These are phyloP conservation scores for Thysanoteuthis rhombus DNA, from an alignment of 2,888 invertebrate genomes.

Conservation along the genomic window DNA sequence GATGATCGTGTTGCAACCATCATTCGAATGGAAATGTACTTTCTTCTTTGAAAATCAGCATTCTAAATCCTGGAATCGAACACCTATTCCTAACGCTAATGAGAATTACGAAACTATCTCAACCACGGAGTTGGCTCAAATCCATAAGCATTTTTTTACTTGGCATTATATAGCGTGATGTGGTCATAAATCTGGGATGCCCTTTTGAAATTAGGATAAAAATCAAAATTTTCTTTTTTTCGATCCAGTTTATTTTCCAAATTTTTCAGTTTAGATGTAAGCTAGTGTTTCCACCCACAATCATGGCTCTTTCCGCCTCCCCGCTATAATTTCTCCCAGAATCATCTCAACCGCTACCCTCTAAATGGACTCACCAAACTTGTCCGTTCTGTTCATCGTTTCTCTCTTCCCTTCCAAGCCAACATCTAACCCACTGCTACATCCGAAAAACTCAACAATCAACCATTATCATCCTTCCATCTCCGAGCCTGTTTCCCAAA, in stretches of 20 bases:
- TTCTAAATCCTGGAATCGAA: no score
- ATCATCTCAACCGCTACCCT: background rate
- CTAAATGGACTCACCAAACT: background rate
- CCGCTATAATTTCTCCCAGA: background rate
- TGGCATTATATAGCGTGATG: no score
- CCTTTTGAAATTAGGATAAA: no score
- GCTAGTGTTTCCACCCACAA: background rate
- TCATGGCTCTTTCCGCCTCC: background rate
- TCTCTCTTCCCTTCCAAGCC: background rate
- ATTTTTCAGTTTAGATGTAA: background rate
- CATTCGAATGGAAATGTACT: no score
- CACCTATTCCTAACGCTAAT: no score
- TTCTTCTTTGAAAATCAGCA: no score
- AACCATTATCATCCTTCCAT: background rate
- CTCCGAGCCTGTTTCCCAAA: background rate
- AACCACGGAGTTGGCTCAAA: no score
- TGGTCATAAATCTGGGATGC: no score
- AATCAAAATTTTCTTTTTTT: no score
- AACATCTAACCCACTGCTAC: background rate
- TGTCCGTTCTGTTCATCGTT: background rate
- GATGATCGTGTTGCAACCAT: no score
- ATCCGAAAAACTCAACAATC: background rate
- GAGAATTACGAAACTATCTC: no score
- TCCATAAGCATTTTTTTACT: no score
- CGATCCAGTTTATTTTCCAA: background rate